Percentiles rank a stretch among this genome's conserved stretches.
These are phyloP conservation scores for Solenopsis invicta DNA, from an alignment of 1,140 invertebrate genomes.

Conservation along the genomic window DNA sequence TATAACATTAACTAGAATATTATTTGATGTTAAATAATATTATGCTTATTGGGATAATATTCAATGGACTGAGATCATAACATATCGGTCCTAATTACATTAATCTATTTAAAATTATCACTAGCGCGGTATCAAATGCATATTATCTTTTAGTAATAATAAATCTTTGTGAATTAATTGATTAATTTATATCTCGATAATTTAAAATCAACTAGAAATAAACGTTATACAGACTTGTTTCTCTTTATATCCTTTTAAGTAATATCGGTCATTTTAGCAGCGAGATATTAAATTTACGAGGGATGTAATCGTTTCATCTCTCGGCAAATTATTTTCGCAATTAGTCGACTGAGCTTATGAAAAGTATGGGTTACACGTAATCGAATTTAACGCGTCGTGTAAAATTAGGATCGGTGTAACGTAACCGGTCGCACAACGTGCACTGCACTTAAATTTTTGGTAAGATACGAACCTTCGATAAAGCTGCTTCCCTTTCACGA, in stretches of 20 bases:
- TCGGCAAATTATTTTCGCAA: constrained; percentile 14
- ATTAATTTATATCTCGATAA: not conserved
- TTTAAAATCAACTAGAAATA: not conserved
- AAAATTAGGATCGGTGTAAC: constrained; percentile 28
- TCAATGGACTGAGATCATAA: not conserved
- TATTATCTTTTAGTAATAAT: not conserved
- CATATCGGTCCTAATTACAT: not conserved
- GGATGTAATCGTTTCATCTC: not conserved
- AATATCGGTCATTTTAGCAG: constrained; percentile 15
- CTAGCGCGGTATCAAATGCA: not conserved
- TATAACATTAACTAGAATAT: too few relatives aligned
- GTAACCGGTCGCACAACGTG: not conserved
- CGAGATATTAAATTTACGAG: constrained; percentile 19
- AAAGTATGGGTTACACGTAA: constrained; percentile 27
- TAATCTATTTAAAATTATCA: not conserved
- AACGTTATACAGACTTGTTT: not conserved
- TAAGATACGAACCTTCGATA: constrained; percentile 34
- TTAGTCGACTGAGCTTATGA: not conserved
- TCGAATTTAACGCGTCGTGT: constrained; percentile 30
- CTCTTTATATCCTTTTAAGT: not conserved
- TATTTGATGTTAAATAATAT: too few relatives aligned
- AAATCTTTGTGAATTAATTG: not conserved
- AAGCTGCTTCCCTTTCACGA: constrained; percentile 22
- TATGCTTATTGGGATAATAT: not conserved
- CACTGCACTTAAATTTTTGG: constrained; percentile 22